A percentile compares a stretch with the other conserved stretches of the same genome.
Conservation (phyloP, 2,888 invertebrate species). For the Pilophorus perplexus region DNA sequence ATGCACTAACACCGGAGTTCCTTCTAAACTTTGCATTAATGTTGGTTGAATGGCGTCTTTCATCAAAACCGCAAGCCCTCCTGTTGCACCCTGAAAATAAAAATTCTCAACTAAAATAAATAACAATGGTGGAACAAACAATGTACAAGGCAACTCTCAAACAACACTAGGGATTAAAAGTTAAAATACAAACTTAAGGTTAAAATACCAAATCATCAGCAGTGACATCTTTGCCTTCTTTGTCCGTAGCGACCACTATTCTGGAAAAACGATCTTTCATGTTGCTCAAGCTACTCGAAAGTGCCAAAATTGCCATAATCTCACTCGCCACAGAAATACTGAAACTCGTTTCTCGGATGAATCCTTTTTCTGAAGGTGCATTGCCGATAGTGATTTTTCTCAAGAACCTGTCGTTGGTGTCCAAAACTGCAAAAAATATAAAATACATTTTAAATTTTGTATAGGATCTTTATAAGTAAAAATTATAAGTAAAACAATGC, state of each 20-base stretch:
- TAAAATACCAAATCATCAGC: constrained; percentile 80
- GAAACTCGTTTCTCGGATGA: constrained; percentile 78
- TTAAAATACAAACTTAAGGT: too few relatives aligned
- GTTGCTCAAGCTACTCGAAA: constrained; percentile 78
- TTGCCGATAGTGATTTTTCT: constrained; percentile 91
- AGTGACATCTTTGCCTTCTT: constrained; percentile 73
- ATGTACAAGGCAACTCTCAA: too few relatives aligned
- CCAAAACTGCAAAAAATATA: constrained; percentile 69
- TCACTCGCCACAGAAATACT: constrained; percentile 96
- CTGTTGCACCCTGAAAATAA: constrained; percentile 73
- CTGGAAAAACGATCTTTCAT: constrained; percentile 83
- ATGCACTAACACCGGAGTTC: constrained; percentile 93
- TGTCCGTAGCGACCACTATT: constrained; percentile 89
- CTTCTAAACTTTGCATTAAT: constrained; percentile 95
- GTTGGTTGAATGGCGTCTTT: constrained; percentile 95
- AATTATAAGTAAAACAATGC: too few relatives aligned
- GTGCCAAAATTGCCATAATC: constrained; percentile 95
- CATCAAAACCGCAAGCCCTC: constrained; percentile 88
- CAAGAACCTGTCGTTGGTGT: constrained; percentile 92
- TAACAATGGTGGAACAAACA: too few relatives aligned
- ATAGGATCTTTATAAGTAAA: too few relatives aligned
- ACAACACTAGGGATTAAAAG: too few relatives aligned
- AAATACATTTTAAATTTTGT: too few relatives aligned
- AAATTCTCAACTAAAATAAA: not conserved
- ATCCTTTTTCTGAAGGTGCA: constrained; percentile 86